phyloP scores from a whole-genome alignment of 2,797 vertebrate species.

The Rhinoraja longicauda region DNA sequence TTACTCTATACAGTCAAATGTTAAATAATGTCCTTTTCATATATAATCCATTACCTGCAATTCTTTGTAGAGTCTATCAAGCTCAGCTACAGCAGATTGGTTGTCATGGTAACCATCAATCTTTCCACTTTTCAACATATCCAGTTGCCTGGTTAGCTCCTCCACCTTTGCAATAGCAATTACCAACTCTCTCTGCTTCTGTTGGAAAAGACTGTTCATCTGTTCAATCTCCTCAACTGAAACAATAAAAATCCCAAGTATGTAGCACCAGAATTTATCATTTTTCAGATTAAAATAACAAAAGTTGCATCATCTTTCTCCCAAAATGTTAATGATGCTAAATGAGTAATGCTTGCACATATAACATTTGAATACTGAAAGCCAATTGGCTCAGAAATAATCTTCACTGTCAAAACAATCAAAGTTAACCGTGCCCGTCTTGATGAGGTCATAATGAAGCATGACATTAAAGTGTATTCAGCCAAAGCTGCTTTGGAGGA shows the following conservation, averaged over 20 bases:
- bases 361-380: constrained; percentile 11
- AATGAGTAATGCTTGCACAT: neutral
- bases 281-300: neutral
- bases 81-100: constrained; percentile 73
- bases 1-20: neutral
- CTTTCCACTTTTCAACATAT: constrained; percentile 73
- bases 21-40: neutral
- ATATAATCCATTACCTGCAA: constrained; percentile 68
- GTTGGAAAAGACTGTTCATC: constrained; percentile 88
- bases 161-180: constrained; percentile 79
- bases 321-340: neutral
- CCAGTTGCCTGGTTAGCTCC: constrained; percentile 82
- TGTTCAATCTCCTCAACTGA: constrained; percentile 93
- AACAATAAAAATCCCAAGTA: constrained; percentile 40
- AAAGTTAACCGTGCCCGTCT: neutral
- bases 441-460: constrained; percentile 30
- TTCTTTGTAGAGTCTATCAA: constrained; percentile 84
- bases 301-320: neutral
- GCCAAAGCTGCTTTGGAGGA: neutral
- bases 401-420: constrained; percentile 12
- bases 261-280: neutral
- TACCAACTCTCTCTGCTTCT: constrained; percentile 87
- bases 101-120: constrained; percentile 74
- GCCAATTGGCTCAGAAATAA: neutral
- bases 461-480: neutral